Base-by-base conservation (phyloP, 2,888 invertebrate genomes). In the Sclerodermus sp. region DNA sequence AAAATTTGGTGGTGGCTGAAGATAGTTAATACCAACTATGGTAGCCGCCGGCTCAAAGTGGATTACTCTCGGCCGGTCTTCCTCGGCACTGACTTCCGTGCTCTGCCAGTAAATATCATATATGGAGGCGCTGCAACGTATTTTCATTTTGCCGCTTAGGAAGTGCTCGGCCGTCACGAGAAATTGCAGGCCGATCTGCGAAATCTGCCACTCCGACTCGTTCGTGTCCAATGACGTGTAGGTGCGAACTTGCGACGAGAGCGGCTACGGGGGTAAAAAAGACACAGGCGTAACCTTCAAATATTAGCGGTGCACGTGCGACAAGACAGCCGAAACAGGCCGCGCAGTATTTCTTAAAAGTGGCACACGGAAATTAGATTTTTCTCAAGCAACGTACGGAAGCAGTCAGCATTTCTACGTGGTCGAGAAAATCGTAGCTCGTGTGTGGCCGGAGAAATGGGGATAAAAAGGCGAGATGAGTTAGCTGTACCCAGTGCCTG, bases 71-170 rank as follows among this genome's bases (percentile, higher is more conserved):
- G 70, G 70, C 59, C 79, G 79, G 58, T 85, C 84, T 66, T 85
- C 82, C 67, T 86, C 84, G 31, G 86, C 82, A 59, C 83, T 85
- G 64, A 84, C 85, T 73, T 87, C 87, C 6, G 84, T 84, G 66
- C 84, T 86, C 71, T 85, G 83, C 80, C 85, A 85, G 71, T 87
- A 88, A 41, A 88, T 80, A 62, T 85, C 82, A 70, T 85, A 83
- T 63, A 88, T 81, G 53, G 84, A 84, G 1, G 87, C 87, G 55
- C 84, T 84, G 75, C 88, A 88, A 1, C 87, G 82, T 37, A 88
- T 82, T 77, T 82, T 83, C 30, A 84, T 71, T 67, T 82, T 82
- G n/a, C 83, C 82, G 43, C 75, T 74, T 15, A 74, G 68, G 61
- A 84, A 84, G 70, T 83, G 82, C 29, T 81, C 79, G 47, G 77